These are phyloP conservation scores for Hemicordylus capensis DNA, from an alignment of 2,113 vertebrate species.

Conservation along the genomic window DNA sequence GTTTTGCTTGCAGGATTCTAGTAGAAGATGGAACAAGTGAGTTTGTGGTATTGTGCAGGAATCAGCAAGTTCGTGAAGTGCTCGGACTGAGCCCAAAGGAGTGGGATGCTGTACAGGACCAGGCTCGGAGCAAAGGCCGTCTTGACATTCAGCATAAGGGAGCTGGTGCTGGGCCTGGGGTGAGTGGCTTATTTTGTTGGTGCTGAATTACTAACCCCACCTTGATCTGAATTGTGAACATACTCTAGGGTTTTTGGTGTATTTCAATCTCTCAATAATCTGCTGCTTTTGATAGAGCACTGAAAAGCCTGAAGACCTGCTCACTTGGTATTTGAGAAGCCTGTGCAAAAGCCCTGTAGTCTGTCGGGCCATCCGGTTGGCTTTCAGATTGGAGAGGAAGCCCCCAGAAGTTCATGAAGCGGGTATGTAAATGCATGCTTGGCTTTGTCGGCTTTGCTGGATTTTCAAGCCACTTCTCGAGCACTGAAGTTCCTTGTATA, in stretches of 20 bases:
- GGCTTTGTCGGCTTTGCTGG: no score
- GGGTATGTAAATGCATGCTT: slow-evolving; percentile 41
- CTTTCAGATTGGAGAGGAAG: slow-evolving; percentile 65
- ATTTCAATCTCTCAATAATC: neutral
- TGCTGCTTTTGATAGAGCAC: slow-evolving; percentile 48
- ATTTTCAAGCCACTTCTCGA: neutral
- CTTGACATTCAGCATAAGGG: slow-evolving; percentile 73
- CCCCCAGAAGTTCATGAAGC: slow-evolving; percentile 51
- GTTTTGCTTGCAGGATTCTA: slow-evolving; percentile 70
- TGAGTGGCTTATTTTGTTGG: slow-evolving; percentile 41
- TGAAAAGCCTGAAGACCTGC: slow-evolving; percentile 52
- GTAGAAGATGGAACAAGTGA: slow-evolving; percentile 87
- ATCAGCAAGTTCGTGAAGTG: slow-evolving; percentile 69
- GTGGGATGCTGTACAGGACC: slow-evolving; percentile 84
- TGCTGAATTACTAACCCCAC: neutral
- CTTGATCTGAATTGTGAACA: neutral
- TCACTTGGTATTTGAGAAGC: slow-evolving; percentile 63
- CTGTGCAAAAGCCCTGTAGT: slow-evolving; percentile 64
- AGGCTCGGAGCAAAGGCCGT: slow-evolving; percentile 76
- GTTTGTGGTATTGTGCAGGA: slow-evolving; percentile 77
- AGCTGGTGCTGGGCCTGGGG: slow-evolving; percentile 65
- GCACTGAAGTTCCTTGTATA: no score
- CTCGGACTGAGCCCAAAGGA: slow-evolving; percentile 74
- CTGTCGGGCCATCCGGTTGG: slow-evolving; percentile 62
- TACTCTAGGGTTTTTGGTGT: neutral